phyloP scores from a whole-genome alignment of 2,113 vertebrate species.

The Puffinus mauretanicus region DNA sequence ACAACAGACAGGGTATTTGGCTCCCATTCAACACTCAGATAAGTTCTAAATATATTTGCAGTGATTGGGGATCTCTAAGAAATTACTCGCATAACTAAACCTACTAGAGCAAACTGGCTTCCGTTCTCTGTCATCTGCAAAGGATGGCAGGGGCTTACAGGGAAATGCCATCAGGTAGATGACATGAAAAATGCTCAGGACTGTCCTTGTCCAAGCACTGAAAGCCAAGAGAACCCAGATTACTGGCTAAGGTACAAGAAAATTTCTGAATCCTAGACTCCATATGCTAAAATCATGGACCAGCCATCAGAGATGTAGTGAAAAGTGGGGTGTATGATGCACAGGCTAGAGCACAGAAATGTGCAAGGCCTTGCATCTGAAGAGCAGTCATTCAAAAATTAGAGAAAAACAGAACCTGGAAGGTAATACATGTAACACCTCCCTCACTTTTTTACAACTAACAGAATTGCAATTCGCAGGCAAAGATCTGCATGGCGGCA shows the following conservation, averaged over 20 bases:
- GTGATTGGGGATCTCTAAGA: background rate
- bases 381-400: background rate
- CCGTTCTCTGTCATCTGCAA: background rate
- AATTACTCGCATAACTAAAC: background rate
- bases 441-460: background rate
- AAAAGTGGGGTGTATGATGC: background rate
- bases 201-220: background rate
- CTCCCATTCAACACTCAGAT: background rate
- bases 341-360: background rate
- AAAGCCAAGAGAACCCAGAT: background rate
- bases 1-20: background rate
- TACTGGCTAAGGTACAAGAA: background rate
- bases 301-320: background rate
- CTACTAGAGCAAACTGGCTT: background rate
- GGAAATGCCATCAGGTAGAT: background rate
- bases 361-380: background rate
- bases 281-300: background rate
- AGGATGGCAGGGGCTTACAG: background rate
- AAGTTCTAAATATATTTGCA: background rate
- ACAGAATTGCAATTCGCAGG: background rate
- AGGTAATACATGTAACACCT: background rate
- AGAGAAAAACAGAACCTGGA: background rate
- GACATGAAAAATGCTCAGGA: background rate
- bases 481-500: background rate
- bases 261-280: background rate